Evolutionary conservation across 1,140 invertebrate genomes (phyloP).

Genomic region (Camponotus pennsylvanicus): DNA sequence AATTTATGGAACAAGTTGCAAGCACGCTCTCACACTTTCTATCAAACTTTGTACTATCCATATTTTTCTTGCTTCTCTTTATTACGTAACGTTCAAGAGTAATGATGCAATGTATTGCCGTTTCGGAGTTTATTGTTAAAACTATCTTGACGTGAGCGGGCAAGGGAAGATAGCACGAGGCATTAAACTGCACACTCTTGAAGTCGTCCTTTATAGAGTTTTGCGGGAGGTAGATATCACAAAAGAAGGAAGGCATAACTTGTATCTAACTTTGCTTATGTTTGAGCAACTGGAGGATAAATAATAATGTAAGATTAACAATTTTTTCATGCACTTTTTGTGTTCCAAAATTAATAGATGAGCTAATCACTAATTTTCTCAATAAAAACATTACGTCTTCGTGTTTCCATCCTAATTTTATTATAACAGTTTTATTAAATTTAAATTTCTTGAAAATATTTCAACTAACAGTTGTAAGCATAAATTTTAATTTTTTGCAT

Average conservation of each 20-base stretch:
- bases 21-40: background rate
- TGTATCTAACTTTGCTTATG: background rate
- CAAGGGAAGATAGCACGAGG: conserved; percentile 19
- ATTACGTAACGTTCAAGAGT: conserved; percentile 40
- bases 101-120: conserved; percentile 33
- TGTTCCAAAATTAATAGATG: background rate
- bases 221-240: conserved; percentile 1
- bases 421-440: background rate
- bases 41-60: conserved; percentile 14
- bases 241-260: conserved; percentile 27
- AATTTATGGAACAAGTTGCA: conserved; percentile 10
- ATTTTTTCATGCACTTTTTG: background rate
- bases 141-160: conserved; percentile 16
- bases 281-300: background rate
- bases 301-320: background rate
- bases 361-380: background rate
- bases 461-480: background rate
- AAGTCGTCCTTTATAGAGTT: conserved; percentile 38
- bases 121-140: conserved; percentile 55
- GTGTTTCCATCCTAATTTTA: background rate
- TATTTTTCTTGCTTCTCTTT: conserved; percentile 25
- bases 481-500: background rate
- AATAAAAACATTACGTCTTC: background rate
- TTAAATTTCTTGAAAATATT: too few species aligned
- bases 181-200: conserved; percentile 48